These are phyloP conservation scores for Macrobrachium nipponense DNA, from an alignment of 1,140 invertebrate species.

Conservation along the genomic window DNA sequence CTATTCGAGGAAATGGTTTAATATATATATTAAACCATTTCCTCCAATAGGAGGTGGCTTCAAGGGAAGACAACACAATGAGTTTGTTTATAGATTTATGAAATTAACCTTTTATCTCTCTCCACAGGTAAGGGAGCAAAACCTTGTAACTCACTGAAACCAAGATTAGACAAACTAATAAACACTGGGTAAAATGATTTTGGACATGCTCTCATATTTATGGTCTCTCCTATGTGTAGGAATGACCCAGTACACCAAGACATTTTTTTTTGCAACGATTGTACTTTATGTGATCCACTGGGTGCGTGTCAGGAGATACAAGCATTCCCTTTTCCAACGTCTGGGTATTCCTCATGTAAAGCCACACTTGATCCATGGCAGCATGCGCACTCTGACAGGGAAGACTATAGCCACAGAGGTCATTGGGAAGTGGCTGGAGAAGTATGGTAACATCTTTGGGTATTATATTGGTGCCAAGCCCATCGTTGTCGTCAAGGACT, in stretches of 20 bases:
- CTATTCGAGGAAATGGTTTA: neutral
- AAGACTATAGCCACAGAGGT: constrained; percentile 55
- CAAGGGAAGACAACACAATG: too few relatives aligned
- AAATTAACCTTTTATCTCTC: too few relatives aligned
- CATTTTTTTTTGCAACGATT: too few relatives aligned
- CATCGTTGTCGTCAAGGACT: constrained; percentile 66
- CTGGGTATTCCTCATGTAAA: constrained; percentile 67
- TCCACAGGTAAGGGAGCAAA: too few relatives aligned
- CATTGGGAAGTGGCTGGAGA: constrained; percentile 66
- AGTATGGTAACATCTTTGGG: constrained; percentile 68
- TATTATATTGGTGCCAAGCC: constrained; percentile 67
- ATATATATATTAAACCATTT: neutral
- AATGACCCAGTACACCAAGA: too few relatives aligned
- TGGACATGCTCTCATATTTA: too few relatives aligned
- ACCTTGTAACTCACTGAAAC: too few relatives aligned
- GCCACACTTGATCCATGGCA: constrained; percentile 67
- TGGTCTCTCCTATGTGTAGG: too few relatives aligned
- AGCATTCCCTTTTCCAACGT: constrained; percentile 52
- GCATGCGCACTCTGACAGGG: constrained; percentile 62
- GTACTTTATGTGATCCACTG: neutral
- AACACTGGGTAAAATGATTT: too few relatives aligned
- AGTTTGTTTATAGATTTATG: too few relatives aligned
- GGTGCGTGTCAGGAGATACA: constrained; percentile 12
- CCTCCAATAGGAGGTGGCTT: too few relatives aligned
- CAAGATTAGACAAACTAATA: too few relatives aligned